Evolutionary conservation across 2,888 invertebrate species (phyloP).

Genomic region (Eupithecia pulchellata): DNA sequence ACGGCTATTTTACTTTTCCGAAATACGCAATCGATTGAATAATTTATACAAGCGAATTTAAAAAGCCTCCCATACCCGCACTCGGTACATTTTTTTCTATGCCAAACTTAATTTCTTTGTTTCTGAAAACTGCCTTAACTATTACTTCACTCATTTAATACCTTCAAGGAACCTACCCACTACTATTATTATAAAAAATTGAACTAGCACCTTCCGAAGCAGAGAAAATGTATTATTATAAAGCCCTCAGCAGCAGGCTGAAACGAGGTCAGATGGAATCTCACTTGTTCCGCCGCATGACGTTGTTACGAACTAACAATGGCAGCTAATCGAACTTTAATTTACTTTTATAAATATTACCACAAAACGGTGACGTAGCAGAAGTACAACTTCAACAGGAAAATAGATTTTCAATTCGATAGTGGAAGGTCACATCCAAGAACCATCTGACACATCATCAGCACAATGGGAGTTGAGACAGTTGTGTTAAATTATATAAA

Average conservation of each 20-base stretch:
- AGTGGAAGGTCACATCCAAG: too few species aligned
- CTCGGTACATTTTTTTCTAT: too few species aligned
- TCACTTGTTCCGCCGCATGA: conserved; percentile 17
- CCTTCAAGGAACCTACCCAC: not conserved
- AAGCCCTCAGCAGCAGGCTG: conserved; percentile 2
- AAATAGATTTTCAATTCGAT: too few species aligned
- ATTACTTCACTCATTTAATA: not conserved
- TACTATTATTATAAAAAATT: not conserved
- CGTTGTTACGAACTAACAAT: conserved; percentile 31
- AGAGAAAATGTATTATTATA: not conserved
- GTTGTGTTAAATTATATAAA: too few species aligned
- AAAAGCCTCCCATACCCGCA: too few species aligned
- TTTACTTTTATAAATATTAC: conserved; percentile 31
- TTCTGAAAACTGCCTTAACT: too few species aligned
- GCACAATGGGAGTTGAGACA: too few species aligned
- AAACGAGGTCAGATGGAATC: conserved; percentile 32
- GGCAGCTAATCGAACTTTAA: conserved; percentile 39
- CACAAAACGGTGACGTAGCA: not conserved
- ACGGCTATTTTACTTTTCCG: too few species aligned
- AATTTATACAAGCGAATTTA: too few species aligned
- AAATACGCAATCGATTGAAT: too few species aligned
- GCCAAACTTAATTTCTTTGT: too few species aligned
- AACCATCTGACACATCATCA: too few species aligned
- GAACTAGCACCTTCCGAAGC: not conserved
- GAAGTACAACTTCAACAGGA: conserved; percentile 1